phyloP scores from a whole-genome alignment of 2,113 vertebrate genomes.

The Campylomormyrus tamandua region DNA sequence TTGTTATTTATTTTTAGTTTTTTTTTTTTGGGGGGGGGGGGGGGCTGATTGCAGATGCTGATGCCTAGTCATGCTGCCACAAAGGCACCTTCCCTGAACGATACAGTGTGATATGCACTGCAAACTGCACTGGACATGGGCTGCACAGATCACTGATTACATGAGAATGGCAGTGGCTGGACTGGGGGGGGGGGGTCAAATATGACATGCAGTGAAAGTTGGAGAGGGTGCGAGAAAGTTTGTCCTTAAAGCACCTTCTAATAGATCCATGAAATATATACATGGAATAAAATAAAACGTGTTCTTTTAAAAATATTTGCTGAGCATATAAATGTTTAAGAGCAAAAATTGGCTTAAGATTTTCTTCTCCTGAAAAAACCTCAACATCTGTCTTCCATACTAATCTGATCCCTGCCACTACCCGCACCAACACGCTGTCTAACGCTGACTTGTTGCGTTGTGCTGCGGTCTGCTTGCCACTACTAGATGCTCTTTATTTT shows the following conservation, averaged over 20 bases:
- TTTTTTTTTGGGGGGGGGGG: neutral
- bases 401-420: neutral
- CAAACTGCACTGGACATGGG: neutral
- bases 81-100: neutral
- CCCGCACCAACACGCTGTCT: neutral
- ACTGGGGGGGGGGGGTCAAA: neutral
- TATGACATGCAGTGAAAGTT: neutral
- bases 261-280: neutral
- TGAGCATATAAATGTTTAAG: neutral
- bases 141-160: neutral
- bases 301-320: neutral
- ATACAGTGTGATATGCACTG: neutral
- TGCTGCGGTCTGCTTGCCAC: neutral
- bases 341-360: neutral
- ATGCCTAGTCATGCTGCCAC: neutral
- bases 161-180: neutral
- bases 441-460: neutral
- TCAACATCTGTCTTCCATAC: neutral
- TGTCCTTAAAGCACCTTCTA: neutral
- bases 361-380: neutral
- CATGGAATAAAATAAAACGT: neutral
- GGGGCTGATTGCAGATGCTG: neutral
- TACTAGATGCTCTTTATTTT: neutral
- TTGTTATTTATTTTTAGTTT: too few relatives aligned
- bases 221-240: neutral